Percentiles rank a stretch among this genome's conserved stretches.
These are phyloP conservation scores for Drosophila erecta DNA, from an alignment of 1,140 invertebrate genomes.

Conservation along the genomic window DNA sequence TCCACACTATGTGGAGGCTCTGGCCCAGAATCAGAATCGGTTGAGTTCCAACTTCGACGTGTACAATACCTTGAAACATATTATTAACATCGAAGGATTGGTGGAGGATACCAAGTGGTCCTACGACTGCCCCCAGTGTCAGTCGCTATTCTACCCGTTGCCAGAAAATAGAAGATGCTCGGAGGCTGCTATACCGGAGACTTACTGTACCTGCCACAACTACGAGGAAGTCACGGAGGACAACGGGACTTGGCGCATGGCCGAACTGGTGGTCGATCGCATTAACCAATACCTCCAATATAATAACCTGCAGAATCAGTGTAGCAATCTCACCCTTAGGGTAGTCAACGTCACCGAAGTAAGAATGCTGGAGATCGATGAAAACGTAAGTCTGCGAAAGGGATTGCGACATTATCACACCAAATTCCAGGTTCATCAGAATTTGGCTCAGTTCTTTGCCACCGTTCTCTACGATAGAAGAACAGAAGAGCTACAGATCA, in stretches of 20 bases:
- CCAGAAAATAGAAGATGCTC: conserved; percentile 88
- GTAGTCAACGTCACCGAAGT: conserved; percentile 26
- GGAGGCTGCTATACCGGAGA: conserved; percentile 88
- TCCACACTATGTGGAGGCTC: conserved; percentile 87
- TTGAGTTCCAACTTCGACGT: conserved; percentile 93
- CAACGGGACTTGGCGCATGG: conserved; percentile 75
- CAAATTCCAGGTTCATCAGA: conserved; percentile 56
- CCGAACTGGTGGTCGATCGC: conserved; percentile 84
- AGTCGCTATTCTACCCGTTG: conserved; percentile 88
- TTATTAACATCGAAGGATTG: conserved; percentile 67
- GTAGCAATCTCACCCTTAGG: conserved; percentile 22
- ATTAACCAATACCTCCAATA: conserved; percentile 85
- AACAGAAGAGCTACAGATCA: conserved; percentile 39
- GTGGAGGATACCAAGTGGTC: conserved; percentile 22
- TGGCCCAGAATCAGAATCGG: conserved; percentile 89
- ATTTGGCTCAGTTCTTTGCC: conserved; percentile 87
- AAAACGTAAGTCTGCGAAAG: background rate
- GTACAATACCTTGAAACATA: conserved; percentile 87
- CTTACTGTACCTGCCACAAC: conserved; percentile 91
- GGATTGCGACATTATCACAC: conserved; percentile 20
- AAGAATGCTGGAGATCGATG: background rate
- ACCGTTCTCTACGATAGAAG: conserved; percentile 84
- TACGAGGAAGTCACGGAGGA: conserved; percentile 83
- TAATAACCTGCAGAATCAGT: conserved; percentile 90
- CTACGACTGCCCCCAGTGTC: conserved; percentile 86